Conservation (phyloP, 2,113 vertebrate genomes). For the Bolborhynchus lineola region DNA sequence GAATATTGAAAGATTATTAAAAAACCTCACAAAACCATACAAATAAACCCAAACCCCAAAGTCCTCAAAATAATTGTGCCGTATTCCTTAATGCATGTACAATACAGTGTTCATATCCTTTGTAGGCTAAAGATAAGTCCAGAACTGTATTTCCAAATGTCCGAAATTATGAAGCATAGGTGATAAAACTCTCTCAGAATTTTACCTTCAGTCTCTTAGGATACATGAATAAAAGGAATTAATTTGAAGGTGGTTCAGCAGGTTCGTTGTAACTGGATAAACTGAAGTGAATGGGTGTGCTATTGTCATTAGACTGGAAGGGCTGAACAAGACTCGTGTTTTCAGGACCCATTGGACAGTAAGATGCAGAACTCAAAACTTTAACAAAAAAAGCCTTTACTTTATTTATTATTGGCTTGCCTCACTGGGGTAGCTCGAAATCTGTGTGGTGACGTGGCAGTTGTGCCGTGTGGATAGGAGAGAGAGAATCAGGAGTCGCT, state of each 20-base stretch:
- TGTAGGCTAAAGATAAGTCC: neutral
- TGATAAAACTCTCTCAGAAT: neutral
- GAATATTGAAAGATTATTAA: neutral
- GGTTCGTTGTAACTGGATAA: neutral
- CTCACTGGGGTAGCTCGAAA: neutral
- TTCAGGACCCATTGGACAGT: neutral
- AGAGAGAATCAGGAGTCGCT: neutral
- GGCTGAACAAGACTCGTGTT: neutral
- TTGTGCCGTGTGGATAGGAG: neutral
- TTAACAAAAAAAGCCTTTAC: neutral
- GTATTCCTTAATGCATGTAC: neutral
- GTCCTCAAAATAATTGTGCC: neutral
- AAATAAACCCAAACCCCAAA: no score
- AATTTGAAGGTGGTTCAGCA: neutral
- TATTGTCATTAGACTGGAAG: neutral
- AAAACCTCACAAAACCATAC: neutral
- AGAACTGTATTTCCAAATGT: neutral
- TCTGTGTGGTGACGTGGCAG: neutral
- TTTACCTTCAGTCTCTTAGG: neutral
- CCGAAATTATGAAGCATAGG: neutral
- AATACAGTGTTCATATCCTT: neutral
- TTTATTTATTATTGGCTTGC: neutral
- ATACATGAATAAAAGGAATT: neutral
- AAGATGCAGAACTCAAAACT: neutral
- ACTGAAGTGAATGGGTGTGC: neutral